phyloP scores from a whole-genome alignment of 1,140 invertebrate species.

The Papilio xuthus region DNA sequence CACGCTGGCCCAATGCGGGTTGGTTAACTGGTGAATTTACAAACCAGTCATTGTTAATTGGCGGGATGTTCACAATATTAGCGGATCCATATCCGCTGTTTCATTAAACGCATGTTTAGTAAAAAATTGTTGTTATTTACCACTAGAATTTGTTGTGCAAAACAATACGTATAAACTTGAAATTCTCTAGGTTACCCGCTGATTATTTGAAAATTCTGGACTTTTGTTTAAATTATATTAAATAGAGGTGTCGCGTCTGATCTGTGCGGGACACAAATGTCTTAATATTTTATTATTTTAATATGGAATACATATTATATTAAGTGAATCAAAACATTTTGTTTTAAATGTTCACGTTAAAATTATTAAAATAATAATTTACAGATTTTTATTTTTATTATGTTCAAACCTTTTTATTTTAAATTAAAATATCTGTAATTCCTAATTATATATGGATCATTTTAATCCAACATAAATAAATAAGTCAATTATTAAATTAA shows the following conservation, averaged over 20 bases:
- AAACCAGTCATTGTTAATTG: neutral
- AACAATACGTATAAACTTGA: neutral
- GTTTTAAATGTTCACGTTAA: no score
- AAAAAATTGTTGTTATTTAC: slow-evolving; percentile 3
- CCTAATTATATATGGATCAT: no score
- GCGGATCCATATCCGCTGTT: neutral
- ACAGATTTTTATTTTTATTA: neutral
- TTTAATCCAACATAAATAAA: no score
- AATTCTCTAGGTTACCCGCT: neutral
- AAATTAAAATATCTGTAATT: neutral
- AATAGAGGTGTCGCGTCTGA: neutral
- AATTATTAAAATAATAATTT: neutral
- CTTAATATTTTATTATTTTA: no score
- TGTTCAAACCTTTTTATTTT: neutral
- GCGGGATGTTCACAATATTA: neutral
- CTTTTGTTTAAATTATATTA: neutral
- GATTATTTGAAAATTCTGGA: neutral
- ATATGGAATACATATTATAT: no score
- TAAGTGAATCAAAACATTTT: no score
- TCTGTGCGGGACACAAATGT: neutral
- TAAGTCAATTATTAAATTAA: no score
- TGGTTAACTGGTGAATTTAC: no score
- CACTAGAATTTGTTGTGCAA: neutral
- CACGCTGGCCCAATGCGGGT: no score
- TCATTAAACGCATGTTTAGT: neutral